Evolutionary conservation across 2,113 vertebrate genomes (phyloP).

Genomic region (Himantopus leucocephalus): DNA sequence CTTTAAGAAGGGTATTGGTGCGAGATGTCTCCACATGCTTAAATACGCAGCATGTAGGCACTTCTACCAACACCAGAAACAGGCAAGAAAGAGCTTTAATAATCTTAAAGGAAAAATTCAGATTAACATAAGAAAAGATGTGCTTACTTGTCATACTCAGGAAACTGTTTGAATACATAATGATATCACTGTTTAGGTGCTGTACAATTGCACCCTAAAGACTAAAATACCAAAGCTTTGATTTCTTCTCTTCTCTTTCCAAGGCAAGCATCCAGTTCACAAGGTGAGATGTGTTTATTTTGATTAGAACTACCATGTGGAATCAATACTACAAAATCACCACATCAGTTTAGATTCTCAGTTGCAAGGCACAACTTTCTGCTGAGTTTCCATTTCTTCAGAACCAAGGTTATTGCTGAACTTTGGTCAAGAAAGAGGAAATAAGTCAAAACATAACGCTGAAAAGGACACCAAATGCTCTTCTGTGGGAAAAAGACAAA

Average conservation of each 20-base stretch:
- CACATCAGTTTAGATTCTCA: not conserved
- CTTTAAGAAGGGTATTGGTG: not conserved
- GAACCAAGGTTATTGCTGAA: not conserved
- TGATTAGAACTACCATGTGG: not conserved
- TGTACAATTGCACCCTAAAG: not conserved
- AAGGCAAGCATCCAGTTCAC: not conserved
- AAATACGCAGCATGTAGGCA: not conserved
- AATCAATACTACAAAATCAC: not conserved
- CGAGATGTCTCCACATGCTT: not conserved
- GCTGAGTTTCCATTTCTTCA: not conserved
- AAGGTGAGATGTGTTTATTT: not conserved
- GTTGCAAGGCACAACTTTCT: not conserved
- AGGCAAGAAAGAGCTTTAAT: not conserved
- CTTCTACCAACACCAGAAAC: not conserved
- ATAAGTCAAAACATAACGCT: not conserved
- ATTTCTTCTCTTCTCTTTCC: not conserved
- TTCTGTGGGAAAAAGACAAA: not conserved
- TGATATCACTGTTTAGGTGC: not conserved
- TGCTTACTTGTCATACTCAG: not conserved
- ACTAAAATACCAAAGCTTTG: not conserved
- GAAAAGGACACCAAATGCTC: not conserved
- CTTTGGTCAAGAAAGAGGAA: not conserved
- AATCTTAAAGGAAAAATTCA: not conserved
- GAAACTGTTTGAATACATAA: not conserved
- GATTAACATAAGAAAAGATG: not conserved